Evolutionary conservation across 2,113 vertebrate genomes (phyloP), one percentile per base, ranked within the genome.

Genomic region (Lutjanus erythropterus): DNA sequence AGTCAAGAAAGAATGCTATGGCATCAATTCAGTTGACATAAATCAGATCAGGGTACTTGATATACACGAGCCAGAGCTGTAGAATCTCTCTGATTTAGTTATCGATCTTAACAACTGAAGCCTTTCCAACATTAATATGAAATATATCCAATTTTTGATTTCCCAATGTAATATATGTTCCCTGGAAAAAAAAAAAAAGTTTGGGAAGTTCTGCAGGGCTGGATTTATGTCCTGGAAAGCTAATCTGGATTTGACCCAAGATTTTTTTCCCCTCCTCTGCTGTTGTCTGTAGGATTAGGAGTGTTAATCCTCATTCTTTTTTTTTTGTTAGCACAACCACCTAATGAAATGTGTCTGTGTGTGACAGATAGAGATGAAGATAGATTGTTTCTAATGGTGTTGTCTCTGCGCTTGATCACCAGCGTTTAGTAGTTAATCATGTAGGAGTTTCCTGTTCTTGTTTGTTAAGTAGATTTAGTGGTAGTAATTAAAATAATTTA

Each of bases 71-170:
- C 47, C 44, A 41, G 56, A 47, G 29, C 58, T 58, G 66, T 49
- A 49, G 58, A 82, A 58, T 58, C 58, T 71, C 33, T 31, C 33
- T 65, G 66, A 82, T 71, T 76, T 76, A 71, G 65, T 49, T 35
- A 67, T 23, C 35, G 52, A 59, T 66, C 52, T 66, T 65, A 37
- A 61, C 44, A 68, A 41, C 46, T 68, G 21, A 78, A 61, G 29
- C 27, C 23, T 67, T n/a, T 72, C 74, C 44, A 78, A 83, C 46
- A 72, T 46, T 59, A 67, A 83, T 67, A 67, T 78, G 44, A 77
- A 53, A 78, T 70, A 49, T 58, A 49, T 64, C 25, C 33, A 41
- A 46, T 33, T 44, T 53, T 69, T 64, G 29, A 61, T 61, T 61
- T 69, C 56, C n/a, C 56, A 64, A 49, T 65, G 19, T 35, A 76